Conservation (phyloP, 2,113 vertebrate species). For the Pelusios castaneus region DNA sequence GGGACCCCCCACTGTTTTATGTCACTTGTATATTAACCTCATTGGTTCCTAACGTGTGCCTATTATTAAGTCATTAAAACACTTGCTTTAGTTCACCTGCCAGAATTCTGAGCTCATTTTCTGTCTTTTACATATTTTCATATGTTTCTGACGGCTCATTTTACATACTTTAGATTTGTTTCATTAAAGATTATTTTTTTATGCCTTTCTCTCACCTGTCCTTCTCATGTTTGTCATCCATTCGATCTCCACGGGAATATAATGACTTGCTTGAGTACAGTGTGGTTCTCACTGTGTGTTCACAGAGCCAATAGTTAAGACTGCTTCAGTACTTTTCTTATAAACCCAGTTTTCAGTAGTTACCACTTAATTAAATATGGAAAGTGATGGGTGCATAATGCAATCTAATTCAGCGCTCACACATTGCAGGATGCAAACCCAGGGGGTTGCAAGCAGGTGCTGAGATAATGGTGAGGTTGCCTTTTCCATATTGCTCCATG, state of each 20-base stretch:
- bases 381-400: background rate
- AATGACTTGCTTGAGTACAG: conserved; percentile 56
- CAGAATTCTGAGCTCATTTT: conserved; percentile 54
- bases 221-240: background rate
- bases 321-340: background rate
- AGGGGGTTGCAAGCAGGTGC: too few species aligned
- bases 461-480: background rate
- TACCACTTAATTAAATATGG: conserved; percentile 4
- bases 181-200: conserved; percentile 42
- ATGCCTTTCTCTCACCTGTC: background rate
- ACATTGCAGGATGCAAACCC: rapidly evolving
- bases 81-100: conserved; percentile 64
- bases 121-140: conserved; percentile 60
- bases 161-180: conserved; percentile 11
- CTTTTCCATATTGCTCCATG: background rate
- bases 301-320: conserved; percentile 43
- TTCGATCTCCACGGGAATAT: conserved; percentile 49
- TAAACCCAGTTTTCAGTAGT: conserved; percentile 2
- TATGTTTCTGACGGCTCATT: conserved; percentile 57
- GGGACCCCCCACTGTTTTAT: conserved; percentile 76
- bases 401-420: background rate
- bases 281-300: conserved; percentile 46
- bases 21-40: conserved; percentile 79
- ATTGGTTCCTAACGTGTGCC: conserved; percentile 75
- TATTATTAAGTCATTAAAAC: conserved; percentile 81